Conservation (phyloP, 1,140 invertebrate genomes). For the Catajapyx aquilonaris region DNA sequence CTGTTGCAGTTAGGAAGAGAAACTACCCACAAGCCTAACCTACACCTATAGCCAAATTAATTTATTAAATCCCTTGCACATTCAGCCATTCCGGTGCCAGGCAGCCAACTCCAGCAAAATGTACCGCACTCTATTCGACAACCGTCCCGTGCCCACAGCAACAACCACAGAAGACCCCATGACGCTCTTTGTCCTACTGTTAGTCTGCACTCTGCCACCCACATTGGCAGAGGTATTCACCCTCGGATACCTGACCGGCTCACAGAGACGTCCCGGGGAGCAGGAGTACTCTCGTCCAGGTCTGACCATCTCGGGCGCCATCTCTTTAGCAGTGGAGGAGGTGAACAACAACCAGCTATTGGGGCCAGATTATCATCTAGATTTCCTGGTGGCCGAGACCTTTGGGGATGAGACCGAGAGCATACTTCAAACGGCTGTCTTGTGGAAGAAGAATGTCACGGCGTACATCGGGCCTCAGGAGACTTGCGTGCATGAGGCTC, state of each 20-base stretch:
- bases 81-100: no score
- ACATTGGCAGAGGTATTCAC: slow-evolving; percentile 6
- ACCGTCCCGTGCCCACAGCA: no score
- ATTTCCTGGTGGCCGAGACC: slow-evolving; percentile 74
- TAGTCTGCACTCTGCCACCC: no score
- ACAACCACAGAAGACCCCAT: no score
- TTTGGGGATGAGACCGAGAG: slow-evolving; percentile 72
- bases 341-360: slow-evolving; percentile 15
- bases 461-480: slow-evolving; percentile 89
- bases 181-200: no score
- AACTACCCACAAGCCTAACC: no score
- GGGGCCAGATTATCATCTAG: slow-evolving; percentile 36
- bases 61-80: no score
- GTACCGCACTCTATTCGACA: no score
- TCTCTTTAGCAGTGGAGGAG: slow-evolving; percentile 55
- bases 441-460: slow-evolving; percentile 69
- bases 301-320: slow-evolving; percentile 52
- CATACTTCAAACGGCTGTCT: slow-evolving; percentile 57
- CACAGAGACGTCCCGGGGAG: slow-evolving; percentile 46
- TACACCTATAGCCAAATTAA: no score
- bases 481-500: slow-evolving; percentile 81
- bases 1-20: no score
- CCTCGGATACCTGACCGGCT: slow-evolving; percentile 32
- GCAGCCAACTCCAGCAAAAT: no score
- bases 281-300: slow-evolving; percentile 54